Evolutionary conservation across 2,888 invertebrate species (phyloP), one percentile per base, ranked within the genome.

Genomic region (Hydroisotoma schaefferi): DNA sequence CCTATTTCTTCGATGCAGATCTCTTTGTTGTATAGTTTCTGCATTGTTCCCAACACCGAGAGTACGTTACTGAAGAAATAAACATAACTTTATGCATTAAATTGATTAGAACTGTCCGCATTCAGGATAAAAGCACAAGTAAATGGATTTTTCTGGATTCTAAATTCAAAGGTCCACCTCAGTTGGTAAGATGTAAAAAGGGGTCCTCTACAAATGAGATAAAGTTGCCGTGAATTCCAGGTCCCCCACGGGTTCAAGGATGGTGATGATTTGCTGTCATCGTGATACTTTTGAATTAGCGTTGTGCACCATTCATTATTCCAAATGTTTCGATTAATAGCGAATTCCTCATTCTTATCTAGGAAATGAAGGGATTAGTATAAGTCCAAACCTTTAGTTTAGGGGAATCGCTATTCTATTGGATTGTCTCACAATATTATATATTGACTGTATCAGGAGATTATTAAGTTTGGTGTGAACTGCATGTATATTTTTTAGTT

Each of bases 121-220:
- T 10, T 33, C 33, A 33, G 33, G 15, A 33, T 33, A 8, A 10
- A 10, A 15, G 15, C 8, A 10, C 33, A 8, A 33, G 8, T 15
- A 33, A 33, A 33, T 33, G 15, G 33, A 33, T 10, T 33, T 10
- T 40, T 15, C 20, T 15, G 20, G 20, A 15, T 40, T 15, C 40
- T 20, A n/a, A n/a, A n/a, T 43, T 43, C 6, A 43, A 18, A 8
- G 20, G n/a, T 2, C 15, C 75, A 85, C 85, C 80, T 79, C 8
- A 81, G 79, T 74, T 84, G 81, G 49, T 79, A 74, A 46, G 78
- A 76, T 2, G 80, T 81, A 73, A 80, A 85, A 55, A 78, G 80
- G 0, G 85, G 83, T 43, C 85, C 86, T 69, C 84, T 78, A 71
- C 87, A 87, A 43, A 86, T 70, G 12, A 86, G 75, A 76, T 81